Conservation (phyloP, 2,113 vertebrate genomes). For the Beaufortia kweichowensis region DNA sequence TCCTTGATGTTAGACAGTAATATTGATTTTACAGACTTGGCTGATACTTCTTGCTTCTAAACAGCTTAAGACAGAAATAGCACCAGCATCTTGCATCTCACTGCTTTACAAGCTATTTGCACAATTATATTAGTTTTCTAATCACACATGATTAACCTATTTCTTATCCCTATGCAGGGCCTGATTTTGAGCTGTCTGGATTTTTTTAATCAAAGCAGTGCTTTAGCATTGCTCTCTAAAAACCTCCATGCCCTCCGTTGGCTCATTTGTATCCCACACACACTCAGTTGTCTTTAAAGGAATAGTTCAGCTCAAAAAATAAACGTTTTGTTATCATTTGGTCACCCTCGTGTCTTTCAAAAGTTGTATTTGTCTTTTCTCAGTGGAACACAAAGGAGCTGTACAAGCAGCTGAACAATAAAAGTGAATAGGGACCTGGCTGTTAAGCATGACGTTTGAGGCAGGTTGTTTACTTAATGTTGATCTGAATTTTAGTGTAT, state of each 20-base stretch:
- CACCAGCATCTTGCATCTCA: background rate
- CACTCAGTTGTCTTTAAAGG: constrained; percentile 33
- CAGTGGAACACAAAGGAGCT: no score
- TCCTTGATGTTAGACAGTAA: background rate
- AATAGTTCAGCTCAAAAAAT: no score
- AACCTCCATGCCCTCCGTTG: background rate
- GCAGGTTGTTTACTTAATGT: no score
- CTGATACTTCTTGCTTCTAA: background rate
- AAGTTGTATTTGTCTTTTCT: background rate
- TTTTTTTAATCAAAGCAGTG: background rate
- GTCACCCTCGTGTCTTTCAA: no score
- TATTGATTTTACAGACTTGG: constrained; percentile 3
- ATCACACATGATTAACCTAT: no score
- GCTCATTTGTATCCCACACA: constrained; percentile 42
- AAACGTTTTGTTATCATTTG: no score
- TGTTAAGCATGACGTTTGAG: no score
- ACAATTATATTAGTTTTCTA: background rate
- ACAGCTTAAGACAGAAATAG: background rate
- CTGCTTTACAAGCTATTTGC: background rate
- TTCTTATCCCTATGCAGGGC: background rate
- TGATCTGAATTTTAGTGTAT: background rate
- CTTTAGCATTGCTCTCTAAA: no score
- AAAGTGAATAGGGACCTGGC: no score
- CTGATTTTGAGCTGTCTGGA: constrained; percentile 1
- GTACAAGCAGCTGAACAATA: no score